These are phyloP conservation scores for Caenorhabditis imperialis DNA, from an alignment of 2,888 invertebrate genomes.

Conservation along the genomic window DNA sequence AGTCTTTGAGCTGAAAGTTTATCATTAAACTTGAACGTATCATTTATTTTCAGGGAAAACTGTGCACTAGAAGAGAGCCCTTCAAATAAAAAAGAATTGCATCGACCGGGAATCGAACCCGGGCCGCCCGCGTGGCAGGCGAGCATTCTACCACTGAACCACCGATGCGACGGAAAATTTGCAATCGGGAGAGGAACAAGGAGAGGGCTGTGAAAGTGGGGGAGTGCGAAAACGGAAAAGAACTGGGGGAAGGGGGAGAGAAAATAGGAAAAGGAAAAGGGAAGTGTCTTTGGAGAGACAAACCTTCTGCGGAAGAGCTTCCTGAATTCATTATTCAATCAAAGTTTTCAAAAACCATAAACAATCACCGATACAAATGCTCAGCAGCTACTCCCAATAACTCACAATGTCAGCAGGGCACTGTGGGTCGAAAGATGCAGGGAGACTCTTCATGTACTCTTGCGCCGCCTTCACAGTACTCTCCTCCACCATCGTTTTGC, in stretches of 20 bases:
- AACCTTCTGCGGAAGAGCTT: conserved; percentile 49
- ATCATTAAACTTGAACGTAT: too few species aligned
- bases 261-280: too few species aligned
- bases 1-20: conserved; percentile 56
- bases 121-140: conserved; percentile 74
- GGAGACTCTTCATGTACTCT: conserved; percentile 69
- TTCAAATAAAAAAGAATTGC: conserved; percentile 56
- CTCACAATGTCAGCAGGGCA: conserved; percentile 64
- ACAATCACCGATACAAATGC: neutral
- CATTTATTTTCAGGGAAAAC: too few species aligned
- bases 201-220: conserved; percentile 14
- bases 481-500: conserved; percentile 60
- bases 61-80: conserved; percentile 73
- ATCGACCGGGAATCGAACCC: conserved; percentile 73
- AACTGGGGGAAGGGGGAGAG: neutral
- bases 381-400: conserved; percentile 1
- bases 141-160: conserved; percentile 77
- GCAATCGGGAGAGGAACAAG: neutral
- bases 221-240: neutral
- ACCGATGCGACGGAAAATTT: conserved; percentile 48
- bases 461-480: conserved; percentile 62
- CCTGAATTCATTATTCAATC: conserved; percentile 31
- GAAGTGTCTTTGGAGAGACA: conserved; percentile 24
- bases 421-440: conserved; percentile 66
- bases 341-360: neutral